These are phyloP conservation scores for Megastigmus dorsalis DNA, from an alignment of 2,888 invertebrate species.

Conservation along the genomic window DNA sequence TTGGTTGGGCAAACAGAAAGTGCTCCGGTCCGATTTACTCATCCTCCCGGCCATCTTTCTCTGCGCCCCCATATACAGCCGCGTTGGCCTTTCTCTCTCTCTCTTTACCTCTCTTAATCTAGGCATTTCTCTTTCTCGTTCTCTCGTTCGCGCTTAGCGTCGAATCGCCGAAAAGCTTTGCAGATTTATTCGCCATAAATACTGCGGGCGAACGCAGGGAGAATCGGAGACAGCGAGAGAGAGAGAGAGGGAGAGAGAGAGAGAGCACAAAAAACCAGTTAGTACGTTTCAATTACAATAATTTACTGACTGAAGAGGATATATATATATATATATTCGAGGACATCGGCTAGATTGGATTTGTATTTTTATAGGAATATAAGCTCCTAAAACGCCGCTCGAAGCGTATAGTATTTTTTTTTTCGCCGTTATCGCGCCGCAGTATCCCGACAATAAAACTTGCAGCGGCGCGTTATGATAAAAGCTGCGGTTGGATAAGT, in stretches of 20 bases:
- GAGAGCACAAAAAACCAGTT: constrained; percentile 31
- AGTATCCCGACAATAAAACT: background rate
- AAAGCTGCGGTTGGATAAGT: too few species aligned
- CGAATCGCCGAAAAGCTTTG: constrained; percentile 39
- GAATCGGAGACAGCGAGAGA: background rate
- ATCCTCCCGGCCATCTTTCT: constrained; percentile 44
- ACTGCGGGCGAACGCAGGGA: constrained; percentile 3
- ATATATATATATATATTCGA: background rate
- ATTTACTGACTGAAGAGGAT: constrained; percentile 36
- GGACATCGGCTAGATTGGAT: constrained; percentile 16
- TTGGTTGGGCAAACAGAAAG: constrained; percentile 61
- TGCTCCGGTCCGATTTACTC: constrained; percentile 53
- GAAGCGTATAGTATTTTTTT: background rate
- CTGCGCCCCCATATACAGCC: too few species aligned
- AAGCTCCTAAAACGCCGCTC: background rate
- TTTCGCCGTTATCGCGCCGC: background rate
- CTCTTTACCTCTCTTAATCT: constrained; percentile 39
- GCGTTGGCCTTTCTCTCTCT: constrained; percentile 31
- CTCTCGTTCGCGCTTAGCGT: constrained; percentile 17
- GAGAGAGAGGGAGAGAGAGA: background rate
- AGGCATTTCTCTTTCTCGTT: background rate
- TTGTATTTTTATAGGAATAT: background rate
- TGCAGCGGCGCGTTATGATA: too few species aligned
- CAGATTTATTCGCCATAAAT: constrained; percentile 50
- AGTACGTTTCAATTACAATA: constrained; percentile 44